Evolutionary conservation across 2,113 vertebrate genomes (phyloP).

Genomic region (Zapornia atra): DNA sequence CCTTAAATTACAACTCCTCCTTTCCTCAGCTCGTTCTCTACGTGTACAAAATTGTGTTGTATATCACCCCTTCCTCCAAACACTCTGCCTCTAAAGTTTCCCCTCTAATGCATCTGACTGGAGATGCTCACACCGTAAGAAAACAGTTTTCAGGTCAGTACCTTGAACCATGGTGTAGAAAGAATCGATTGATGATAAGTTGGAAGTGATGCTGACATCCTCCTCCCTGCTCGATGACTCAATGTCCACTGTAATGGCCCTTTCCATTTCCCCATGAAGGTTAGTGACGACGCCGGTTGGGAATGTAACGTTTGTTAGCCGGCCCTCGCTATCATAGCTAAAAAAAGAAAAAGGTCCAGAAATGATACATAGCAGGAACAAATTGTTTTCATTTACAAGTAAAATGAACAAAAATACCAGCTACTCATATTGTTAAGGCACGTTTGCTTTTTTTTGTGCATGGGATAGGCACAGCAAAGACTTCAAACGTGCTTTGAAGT

Average conservation of each 20-base stretch:
- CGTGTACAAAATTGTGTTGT: neutral
- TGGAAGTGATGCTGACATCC: slow-evolving; percentile 93
- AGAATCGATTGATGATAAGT: slow-evolving; percentile 90
- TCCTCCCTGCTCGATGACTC: slow-evolving; percentile 92
- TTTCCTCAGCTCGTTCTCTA: neutral
- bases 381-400: slow-evolving; percentile 35
- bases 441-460: slow-evolving; percentile 57
- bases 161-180: slow-evolving; percentile 97
- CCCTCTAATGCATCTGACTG: neutral
- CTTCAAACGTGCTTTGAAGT: slow-evolving; percentile 78
- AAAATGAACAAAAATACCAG: slow-evolving; percentile 4
- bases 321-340: slow-evolving; percentile 96
- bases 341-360: slow-evolving; percentile 3
- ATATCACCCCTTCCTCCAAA: neutral
- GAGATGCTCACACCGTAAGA: neutral
- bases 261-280: slow-evolving; percentile 91
- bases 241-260: slow-evolving; percentile 90
- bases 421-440: slow-evolving; percentile 33
- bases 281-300: slow-evolving; percentile 94
- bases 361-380: slow-evolving; percentile 32
- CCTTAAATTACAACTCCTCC: neutral
- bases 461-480: slow-evolving; percentile 45
- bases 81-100: neutral
- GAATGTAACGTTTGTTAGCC: slow-evolving; percentile 95
- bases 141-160: slow-evolving; percentile 41